Percentiles rank a stretch among this genome's conserved stretches.
phyloP scores from a whole-genome alignment of 2,888 invertebrate species.

The Scelioninae gen. 1 region DNA sequence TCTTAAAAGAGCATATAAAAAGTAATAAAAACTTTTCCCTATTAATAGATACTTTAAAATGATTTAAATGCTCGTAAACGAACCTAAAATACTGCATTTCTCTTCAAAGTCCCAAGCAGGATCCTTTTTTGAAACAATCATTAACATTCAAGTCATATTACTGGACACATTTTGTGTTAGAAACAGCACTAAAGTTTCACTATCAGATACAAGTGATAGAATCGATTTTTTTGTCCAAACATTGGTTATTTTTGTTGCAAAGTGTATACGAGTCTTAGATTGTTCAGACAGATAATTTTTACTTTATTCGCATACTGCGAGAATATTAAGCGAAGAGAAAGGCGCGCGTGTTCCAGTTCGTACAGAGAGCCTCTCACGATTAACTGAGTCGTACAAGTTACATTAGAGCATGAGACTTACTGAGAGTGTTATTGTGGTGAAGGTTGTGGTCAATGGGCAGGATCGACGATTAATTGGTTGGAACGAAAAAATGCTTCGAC shows the following conservation, averaged over 20 bases:
- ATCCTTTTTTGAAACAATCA: neutral
- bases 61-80: neutral
- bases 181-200: too few relatives aligned
- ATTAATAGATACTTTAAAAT: too few relatives aligned
- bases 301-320: conserved; percentile 32
- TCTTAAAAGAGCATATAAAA: too few relatives aligned
- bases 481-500: neutral
- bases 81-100: conserved; percentile 17
- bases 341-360: conserved; percentile 69
- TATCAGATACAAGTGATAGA: too few relatives aligned
- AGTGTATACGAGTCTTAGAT: neutral
- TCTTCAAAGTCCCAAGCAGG: neutral
- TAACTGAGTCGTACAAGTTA: conserved; percentile 23
- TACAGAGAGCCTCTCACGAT: conserved; percentile 57
- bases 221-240: neutral
- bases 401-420: conserved; percentile 14
- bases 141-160: too few relatives aligned
- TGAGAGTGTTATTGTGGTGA: conserved; percentile 32
- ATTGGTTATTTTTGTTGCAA: conserved; percentile 17
- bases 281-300: conserved; percentile 28
- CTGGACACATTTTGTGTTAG: too few relatives aligned
- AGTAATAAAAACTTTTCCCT: too few relatives aligned
- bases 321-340: conserved; percentile 68
- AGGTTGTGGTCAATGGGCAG: conserved; percentile 54
- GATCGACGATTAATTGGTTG: conserved; percentile 20